Base-by-base conservation (phyloP, 1,140 invertebrate species). In the Patella vulgata region DNA sequence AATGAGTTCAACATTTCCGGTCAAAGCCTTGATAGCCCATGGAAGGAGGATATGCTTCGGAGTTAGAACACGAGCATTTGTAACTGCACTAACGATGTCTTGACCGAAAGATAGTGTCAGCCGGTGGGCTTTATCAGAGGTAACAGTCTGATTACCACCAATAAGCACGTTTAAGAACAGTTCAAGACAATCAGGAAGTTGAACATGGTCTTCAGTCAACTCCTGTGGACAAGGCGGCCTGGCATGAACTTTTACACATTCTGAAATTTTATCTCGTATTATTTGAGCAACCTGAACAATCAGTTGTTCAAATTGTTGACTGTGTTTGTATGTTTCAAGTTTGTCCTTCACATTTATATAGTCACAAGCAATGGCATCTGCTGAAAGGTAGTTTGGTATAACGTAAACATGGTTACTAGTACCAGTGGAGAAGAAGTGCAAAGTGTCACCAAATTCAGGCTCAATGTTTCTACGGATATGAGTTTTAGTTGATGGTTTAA, bases 381-480 rank as follows among this genome's bases (percentile, higher is more conserved):
- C 27, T 56, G 53, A 42, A 31, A 21, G 39, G 42, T 42, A 8
- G 53, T 42, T 11, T 56, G 12, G n/a, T n/a, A n/a, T n/a, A n/a
- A n/a, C n/a, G n/a, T n/a, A n/a, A n/a, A n/a, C n/a, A n/a, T n/a
- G n/a, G n/a, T n/a, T n/a, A n/a, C n/a, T n/a, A n/a, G n/a, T n/a
- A n/a, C n/a, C n/a, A n/a, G n/a, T n/a, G n/a, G n/a, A n/a, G n/a
- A n/a, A n/a, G n/a, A n/a, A n/a, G n/a, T n/a, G n/a, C n/a, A n/a
- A n/a, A n/a, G n/a, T n/a, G n/a, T n/a, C n/a, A n/a, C n/a, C n/a
- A n/a, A n/a, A n/a, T n/a, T n/a, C n/a, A n/a, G n/a, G n/a, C 19
- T 2, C 14, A 42, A 42, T 19, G 14, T 42, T 14, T 14, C 19
- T 14, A 42, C 19, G 40, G 40, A 2, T 42, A 14, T 42, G 14